Evolutionary conservation across 2,888 invertebrate genomes (phyloP).

Genomic region (Unio pictorum): DNA sequence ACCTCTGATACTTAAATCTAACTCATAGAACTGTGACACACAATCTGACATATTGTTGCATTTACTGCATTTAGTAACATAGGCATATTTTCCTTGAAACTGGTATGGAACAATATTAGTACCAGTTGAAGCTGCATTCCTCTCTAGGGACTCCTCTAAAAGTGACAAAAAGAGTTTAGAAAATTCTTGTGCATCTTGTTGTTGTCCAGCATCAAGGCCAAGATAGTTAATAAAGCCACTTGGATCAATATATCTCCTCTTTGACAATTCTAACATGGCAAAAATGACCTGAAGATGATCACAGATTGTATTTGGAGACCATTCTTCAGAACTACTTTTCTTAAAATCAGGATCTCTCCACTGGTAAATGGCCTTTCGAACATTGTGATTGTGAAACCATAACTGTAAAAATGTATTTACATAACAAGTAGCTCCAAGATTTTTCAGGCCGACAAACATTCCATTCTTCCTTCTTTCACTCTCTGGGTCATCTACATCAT

Average conservation of each 20-base stretch:
- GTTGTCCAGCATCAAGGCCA: constrained; percentile 76
- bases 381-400: constrained; percentile 77
- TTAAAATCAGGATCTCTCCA: constrained; percentile 71
- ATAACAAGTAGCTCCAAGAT: constrained; percentile 80
- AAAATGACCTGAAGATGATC: constrained; percentile 78
- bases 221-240: constrained; percentile 76
- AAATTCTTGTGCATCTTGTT: constrained; percentile 79
- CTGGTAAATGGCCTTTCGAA: constrained; percentile 75
- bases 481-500: constrained; percentile 66
- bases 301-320: constrained; percentile 62
- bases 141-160: constrained; percentile 74
- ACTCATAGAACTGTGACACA: constrained; percentile 76
- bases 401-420: constrained; percentile 78
- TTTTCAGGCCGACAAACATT: constrained; percentile 76
- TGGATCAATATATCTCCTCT: constrained; percentile 75
- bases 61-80: constrained; percentile 74
- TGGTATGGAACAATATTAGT: constrained; percentile 72
- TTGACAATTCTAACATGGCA: constrained; percentile 76
- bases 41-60: constrained; percentile 75
- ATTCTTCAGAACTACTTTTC: constrained; percentile 23
- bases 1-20: constrained; percentile 77
- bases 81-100: constrained; percentile 74
- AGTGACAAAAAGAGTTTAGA: constrained; percentile 77
- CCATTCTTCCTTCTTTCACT: constrained; percentile 65
- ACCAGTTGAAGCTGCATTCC: constrained; percentile 61